Conservation (phyloP, 1,140 invertebrate species). For the Euura lappo region DNA sequence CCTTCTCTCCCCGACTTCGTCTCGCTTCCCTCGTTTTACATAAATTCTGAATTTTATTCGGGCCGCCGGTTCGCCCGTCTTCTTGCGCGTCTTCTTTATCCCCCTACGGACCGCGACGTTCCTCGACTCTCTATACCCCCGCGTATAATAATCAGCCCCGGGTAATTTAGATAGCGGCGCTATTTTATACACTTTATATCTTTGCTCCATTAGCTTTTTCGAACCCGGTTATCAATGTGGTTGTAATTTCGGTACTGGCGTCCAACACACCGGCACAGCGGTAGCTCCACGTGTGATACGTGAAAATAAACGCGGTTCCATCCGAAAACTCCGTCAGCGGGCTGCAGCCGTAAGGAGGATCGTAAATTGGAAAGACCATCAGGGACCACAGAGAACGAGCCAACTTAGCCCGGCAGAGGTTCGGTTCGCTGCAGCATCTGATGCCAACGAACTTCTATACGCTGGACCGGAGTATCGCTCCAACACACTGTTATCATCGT, state of each 20-base stretch:
- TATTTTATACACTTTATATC: conserved; percentile 46
- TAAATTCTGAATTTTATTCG: conserved; percentile 56
- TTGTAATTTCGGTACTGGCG: neutral
- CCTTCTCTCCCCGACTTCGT: conserved; percentile 30
- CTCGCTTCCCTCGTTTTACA: conserved; percentile 44
- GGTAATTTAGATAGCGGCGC: conserved; percentile 49
- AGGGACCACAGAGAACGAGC: neutral
- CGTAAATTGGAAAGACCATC: neutral
- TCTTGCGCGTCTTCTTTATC: conserved; percentile 5
- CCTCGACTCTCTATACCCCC: neutral
- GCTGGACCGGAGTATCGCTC: too few relatives aligned
- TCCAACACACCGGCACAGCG: neutral
- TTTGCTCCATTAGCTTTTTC: neutral
- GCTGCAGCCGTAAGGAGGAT: neutral
- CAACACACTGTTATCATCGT: neutral
- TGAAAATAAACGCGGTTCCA: too few relatives aligned
- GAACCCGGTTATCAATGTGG: neutral
- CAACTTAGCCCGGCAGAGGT: neutral
- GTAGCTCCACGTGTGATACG: too few relatives aligned
- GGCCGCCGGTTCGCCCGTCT: conserved; percentile 28
- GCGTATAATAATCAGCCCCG: conserved; percentile 36
- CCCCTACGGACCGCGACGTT: neutral
- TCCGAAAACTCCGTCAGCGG: too few relatives aligned
- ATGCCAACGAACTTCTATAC: neutral
- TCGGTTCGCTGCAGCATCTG: neutral